Evolutionary conservation across 2,888 invertebrate genomes (phyloP), one percentile per base, ranked within the genome.

Genomic region (Stenichneumon culpator): DNA sequence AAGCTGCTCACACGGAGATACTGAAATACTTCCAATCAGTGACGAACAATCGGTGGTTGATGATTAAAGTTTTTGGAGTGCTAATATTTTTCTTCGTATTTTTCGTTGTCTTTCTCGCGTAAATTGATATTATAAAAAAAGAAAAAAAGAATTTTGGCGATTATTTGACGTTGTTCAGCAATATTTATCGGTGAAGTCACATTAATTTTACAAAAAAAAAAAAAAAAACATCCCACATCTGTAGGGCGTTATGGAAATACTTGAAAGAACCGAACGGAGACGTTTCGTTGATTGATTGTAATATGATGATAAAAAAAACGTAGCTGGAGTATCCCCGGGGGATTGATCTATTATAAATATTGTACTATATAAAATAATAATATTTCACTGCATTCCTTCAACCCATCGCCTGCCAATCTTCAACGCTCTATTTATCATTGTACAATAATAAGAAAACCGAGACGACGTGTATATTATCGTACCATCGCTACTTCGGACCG

Each of bases 1-100:
- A 99, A 94, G 98, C 99, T 70, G 99, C 99, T 3, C 99, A 99
- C 93, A 96, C 97, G 84, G 99, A 99, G 95, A 98, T 99, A 89
- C 95, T 99, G 90, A 99, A 98, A 94, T 99, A 99, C 95, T 99
- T 99, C 94, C 98, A 98, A 94, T 97, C 97, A 79, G 98, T 99
- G 52, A 98, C 99, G 19, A 98, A 98, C 86, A 99, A 99, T 95
- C 96, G 99, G 90, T 99, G 99, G 97, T 95, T 99, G 47, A 99
- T 99, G 99, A 97, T 99, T 90, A 99, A 99, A 95, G 97, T 99
- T 89, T 99, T 99, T 95, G 99, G 97, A 77, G 98, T 99, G 86
- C 95, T 99, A 79, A 99, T 99, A 95, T 97, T 99, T 93, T 99
- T 99, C 96, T 99, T 99, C 94, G 97, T 99, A 94, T 98, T 99